Base-by-base conservation (phyloP, 2,113 vertebrate species). In the Phaethornis superciliosus region DNA sequence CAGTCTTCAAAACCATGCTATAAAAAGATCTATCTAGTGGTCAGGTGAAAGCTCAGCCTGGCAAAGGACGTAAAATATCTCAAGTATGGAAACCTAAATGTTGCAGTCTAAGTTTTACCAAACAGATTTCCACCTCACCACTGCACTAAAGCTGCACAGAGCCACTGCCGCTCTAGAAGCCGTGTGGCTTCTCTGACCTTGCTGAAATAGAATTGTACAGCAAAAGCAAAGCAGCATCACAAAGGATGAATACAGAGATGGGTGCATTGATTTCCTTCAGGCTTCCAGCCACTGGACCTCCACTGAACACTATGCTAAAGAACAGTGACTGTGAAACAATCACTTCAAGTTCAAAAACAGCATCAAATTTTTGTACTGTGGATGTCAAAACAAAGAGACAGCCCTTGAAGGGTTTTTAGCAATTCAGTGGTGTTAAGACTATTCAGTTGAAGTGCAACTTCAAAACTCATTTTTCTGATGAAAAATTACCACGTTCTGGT, bases 41-140 rank as follows among this genome's bases (percentile, higher is more conserved):
- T 27, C 8, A 28, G 1, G 28, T 59, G 56, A 54, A 81, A 83
- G 23, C 65, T 35, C 85, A 77, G 59, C 24, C 67, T 87, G 55
- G 17, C 37, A 81, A 65, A 90, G 55, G 49, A 65, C 1, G 1
- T 9, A 10, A 80, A 89, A 33, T 23, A 23, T 32, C 30, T 56
- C 3, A 2, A 14, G 55, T 52, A 37, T 0, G 37, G 28, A 78
- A 14, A 44, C 6, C 18, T 64, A 24, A 86, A 35, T 0, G 1
- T 5, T 5, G 35, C 6, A 65, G 26, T 0, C 0, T 9, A 19
- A 33, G 22, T 44, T 89, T 62, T 63, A 83, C 13, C 52, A 74
- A 74, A 67, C 1, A 6, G 17, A 51, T 56, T n/a, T 78, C n/a
- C 13, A 63, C 47, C 55, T 83, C 82, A 74, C 17, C 30, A 33